phyloP scores from a whole-genome alignment of 2,113 vertebrate species.

The Gadus macrocephalus region DNA sequence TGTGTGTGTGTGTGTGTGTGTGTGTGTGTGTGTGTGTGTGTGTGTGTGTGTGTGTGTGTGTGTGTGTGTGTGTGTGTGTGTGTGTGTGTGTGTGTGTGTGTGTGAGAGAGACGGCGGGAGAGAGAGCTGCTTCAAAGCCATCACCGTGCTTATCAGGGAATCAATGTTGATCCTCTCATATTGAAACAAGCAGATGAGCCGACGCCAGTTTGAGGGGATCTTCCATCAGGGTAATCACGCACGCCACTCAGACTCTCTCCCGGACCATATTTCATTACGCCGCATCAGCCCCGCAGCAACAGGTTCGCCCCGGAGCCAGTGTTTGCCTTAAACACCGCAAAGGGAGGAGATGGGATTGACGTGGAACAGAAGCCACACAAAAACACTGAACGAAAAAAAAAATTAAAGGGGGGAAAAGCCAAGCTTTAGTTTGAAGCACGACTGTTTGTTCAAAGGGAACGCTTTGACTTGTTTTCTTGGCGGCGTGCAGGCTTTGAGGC shows the following conservation, averaged over 20 bases:
- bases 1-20: not conserved
- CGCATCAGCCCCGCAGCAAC: conserved; percentile 1
- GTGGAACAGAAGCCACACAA: too few species aligned
- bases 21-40: conserved; percentile 2
- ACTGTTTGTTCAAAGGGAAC: too few species aligned
- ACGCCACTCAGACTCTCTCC: conserved; percentile 25
- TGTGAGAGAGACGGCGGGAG: conserved; percentile 18
- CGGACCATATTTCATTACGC: conserved; percentile 41
- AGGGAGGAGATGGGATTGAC: conserved; percentile 42
- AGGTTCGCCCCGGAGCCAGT: conserved; percentile 7
- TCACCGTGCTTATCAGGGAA: conserved; percentile 45
- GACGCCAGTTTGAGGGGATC: conserved; percentile 27
- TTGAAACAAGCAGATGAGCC: conserved; percentile 52
- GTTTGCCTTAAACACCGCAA: conserved; percentile 42
- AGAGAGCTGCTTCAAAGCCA: conserved; percentile 24
- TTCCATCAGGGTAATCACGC: conserved; percentile 48
- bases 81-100: not conserved
- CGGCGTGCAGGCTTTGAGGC: too few species aligned
- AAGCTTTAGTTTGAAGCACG: not conserved
- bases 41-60: conserved; percentile 1
- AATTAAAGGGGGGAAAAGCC: not conserved
- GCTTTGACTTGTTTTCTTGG: not conserved
- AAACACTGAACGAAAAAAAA: not conserved
- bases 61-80: not conserved
- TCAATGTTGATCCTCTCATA: conserved; percentile 46